These are phyloP conservation scores for Pollenia griseotomentosa DNA, from an alignment of 2,888 invertebrate genomes.

Conservation along the genomic window DNA sequence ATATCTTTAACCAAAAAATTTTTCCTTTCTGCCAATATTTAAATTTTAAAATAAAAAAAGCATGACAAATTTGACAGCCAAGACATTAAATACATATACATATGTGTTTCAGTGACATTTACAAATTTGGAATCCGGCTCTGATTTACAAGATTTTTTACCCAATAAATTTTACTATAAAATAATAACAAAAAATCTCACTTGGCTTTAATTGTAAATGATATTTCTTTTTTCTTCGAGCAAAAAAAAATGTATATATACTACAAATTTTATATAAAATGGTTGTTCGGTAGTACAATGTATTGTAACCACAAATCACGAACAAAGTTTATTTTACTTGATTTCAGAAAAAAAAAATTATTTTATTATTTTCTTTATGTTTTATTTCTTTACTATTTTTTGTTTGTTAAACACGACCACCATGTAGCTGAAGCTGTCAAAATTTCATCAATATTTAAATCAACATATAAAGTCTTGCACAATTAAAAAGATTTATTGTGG, in stretches of 20 bases:
- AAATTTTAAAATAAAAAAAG: no score
- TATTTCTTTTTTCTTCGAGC: not conserved
- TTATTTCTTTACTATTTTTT: not conserved
- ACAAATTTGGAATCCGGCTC: no score
- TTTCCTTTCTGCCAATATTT: no score
- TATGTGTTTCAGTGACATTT: no score
- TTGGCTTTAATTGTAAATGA: conserved; percentile 8
- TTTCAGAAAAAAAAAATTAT: not conserved
- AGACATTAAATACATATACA: no score
- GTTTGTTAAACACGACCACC: conserved; percentile 33
- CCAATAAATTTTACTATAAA: not conserved
- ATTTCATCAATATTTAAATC: conserved; percentile 32
- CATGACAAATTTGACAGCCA: no score
- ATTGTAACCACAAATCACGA: conserved; percentile 44
- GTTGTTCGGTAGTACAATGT: conserved; percentile 28
- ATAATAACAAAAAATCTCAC: not conserved
- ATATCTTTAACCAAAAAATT: no score
- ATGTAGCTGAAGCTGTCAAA: conserved; percentile 42
- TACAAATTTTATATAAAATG: conserved; percentile 16
- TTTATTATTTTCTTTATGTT: not conserved
- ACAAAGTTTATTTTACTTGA: conserved; percentile 26
- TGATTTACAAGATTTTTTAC: no score
- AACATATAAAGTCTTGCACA: conserved; percentile 13
- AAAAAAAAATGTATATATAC: not conserved
- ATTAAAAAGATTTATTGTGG: conserved; percentile 6